phyloP scores from a whole-genome alignment of 1,140 invertebrate species.

The Nomia melanderi region DNA sequence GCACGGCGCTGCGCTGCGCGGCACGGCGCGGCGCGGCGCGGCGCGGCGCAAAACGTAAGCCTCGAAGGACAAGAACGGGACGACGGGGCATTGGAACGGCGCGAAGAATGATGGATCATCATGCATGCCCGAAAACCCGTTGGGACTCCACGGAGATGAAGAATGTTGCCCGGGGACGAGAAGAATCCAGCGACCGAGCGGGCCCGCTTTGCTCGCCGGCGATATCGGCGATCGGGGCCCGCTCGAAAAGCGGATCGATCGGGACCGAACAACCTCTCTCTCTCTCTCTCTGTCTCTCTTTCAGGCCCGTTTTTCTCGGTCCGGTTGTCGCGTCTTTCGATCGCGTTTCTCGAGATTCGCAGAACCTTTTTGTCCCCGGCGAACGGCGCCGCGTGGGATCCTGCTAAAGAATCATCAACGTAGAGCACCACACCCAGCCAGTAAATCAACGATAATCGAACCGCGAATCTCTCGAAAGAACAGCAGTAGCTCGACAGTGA shows the following conservation, averaged over 20 bases:
- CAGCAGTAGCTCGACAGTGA: too few species aligned
- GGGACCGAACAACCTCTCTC: constrained; percentile 36
- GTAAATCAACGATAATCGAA: too few species aligned
- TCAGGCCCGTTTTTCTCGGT: constrained; percentile 16
- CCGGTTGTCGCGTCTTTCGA: constrained; percentile 21
- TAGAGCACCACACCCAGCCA: too few species aligned
- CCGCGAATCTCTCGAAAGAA: too few species aligned
- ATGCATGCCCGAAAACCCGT: constrained; percentile 64
- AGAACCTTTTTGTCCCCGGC: not conserved
- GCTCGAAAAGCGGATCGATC: constrained; percentile 43
- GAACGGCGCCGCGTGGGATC: too few species aligned
- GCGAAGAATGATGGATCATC: constrained; percentile 70
- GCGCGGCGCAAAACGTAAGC: constrained; percentile 47
- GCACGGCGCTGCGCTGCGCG: not conserved
- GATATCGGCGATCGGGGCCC: constrained; percentile 51
- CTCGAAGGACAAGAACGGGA: constrained; percentile 37
- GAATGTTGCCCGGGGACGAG: constrained; percentile 61
- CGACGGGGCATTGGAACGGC: constrained; percentile 53
- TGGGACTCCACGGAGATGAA: constrained; percentile 60
- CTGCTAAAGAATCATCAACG: too few species aligned
- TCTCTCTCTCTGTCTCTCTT: too few species aligned
- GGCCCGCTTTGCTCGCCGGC: constrained; percentile 21
- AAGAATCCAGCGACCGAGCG: constrained; percentile 37
- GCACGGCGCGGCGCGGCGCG: not conserved
- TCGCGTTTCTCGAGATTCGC: not conserved